Evolutionary conservation across 2,113 vertebrate species (phyloP).

Genomic region (Nansenia antarctica): DNA sequence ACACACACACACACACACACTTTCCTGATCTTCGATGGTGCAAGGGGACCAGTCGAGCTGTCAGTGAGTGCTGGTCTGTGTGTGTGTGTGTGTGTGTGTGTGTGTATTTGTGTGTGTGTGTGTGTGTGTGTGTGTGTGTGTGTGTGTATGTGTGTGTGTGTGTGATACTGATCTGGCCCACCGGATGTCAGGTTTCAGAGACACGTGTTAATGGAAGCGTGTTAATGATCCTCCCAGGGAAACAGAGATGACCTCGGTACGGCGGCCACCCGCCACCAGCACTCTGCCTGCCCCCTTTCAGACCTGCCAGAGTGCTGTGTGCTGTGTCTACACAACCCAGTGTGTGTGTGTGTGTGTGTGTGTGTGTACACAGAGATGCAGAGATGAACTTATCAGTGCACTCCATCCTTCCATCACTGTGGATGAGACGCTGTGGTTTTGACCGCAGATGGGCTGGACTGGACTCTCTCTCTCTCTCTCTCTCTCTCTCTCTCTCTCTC

Average conservation of each 20-base stretch:
- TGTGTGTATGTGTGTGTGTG: too few relatives aligned
- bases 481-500: background rate
- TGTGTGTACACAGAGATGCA: background rate
- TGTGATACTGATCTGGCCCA: conserved; percentile 45
- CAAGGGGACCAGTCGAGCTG: too few relatives aligned
- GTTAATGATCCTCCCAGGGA: conserved; percentile 68
- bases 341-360: background rate
- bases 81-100: too few relatives aligned
- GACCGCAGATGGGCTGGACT: too few relatives aligned
- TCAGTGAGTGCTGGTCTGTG: too few relatives aligned
- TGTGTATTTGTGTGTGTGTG: too few relatives aligned
- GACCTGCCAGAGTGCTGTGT: background rate
- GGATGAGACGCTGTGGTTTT: too few relatives aligned
- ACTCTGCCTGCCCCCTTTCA: background rate
- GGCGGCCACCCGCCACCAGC: conserved; percentile 49
- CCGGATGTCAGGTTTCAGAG: conserved; percentile 48
- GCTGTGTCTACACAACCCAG: background rate
- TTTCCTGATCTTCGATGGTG: too few relatives aligned
- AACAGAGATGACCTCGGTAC: conserved; percentile 27
- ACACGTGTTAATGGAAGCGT: conserved; percentile 67
- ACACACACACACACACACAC: too few relatives aligned
- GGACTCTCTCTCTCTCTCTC: background rate
- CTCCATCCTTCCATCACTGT: too few relatives aligned
- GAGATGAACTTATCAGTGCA: too few relatives aligned
- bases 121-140: too few relatives aligned